These are phyloP conservation scores for Onychomys arenicola DNA, from an alignment of 2,797 vertebrate species.

Conservation along the genomic window DNA sequence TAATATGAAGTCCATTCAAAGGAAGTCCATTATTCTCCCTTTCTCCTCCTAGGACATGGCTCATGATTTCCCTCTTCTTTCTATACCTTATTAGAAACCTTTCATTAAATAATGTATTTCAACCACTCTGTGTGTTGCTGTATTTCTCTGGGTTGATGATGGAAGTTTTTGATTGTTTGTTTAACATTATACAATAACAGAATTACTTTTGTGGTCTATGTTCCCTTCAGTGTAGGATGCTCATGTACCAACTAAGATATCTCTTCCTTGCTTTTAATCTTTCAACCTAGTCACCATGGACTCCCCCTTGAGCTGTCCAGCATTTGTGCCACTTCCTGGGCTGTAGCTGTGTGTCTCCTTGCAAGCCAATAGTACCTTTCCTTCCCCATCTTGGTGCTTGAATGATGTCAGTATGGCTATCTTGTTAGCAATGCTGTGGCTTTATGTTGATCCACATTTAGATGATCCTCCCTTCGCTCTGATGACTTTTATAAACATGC, in stretches of 20 bases:
- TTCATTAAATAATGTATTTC: neutral
- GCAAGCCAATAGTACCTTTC: too few species aligned
- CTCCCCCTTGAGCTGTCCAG: neutral
- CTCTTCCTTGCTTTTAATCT: neutral
- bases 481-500: too few species aligned
- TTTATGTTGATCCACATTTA: too few species aligned
- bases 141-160: neutral
- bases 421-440: too few species aligned
- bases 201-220: neutral
- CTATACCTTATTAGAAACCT: neutral
- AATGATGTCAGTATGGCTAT: neutral
- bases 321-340: neutral
- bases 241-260: neutral
- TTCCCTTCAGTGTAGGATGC: neutral
- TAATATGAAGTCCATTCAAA: neutral
- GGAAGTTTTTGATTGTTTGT: too few species aligned
- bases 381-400: rapidly evolving
- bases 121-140: neutral
- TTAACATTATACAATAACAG: neutral
- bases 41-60: neutral
- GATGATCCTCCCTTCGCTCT: neutral
- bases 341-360: neutral
- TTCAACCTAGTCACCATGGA: neutral
- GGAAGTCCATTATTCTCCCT: neutral
- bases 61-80: neutral